phyloP scores from a whole-genome alignment of 2,888 invertebrate genomes.

The Caenorhabditis sp. region DNA sequence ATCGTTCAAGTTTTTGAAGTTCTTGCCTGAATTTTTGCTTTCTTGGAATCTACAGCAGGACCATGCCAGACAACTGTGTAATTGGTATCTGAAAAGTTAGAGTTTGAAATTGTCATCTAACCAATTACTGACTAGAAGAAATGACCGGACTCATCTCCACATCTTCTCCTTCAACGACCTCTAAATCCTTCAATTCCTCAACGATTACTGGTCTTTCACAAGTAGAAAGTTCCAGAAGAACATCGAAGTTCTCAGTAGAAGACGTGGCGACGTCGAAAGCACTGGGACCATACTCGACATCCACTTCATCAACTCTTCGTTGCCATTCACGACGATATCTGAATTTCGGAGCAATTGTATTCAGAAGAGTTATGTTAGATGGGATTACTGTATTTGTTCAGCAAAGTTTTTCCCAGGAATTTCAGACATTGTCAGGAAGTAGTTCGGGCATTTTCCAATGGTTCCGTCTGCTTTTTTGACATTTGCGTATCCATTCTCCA shows the following conservation, averaged over 20 bases:
- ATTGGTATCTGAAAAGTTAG: slow-evolving; percentile 45
- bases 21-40: slow-evolving; percentile 49
- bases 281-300: slow-evolving; percentile 32
- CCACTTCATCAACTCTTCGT: slow-evolving; percentile 42
- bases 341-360: neutral
- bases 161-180: slow-evolving; percentile 47
- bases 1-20: neutral
- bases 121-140: slow-evolving; percentile 49
- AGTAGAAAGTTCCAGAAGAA: slow-evolving; percentile 51
- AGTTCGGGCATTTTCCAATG: slow-evolving; percentile 65
- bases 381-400: slow-evolving; percentile 67
- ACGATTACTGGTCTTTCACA: slow-evolving; percentile 59
- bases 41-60: slow-evolving; percentile 64
- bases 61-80: slow-evolving; percentile 69
- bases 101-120: neutral
- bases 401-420: slow-evolving; percentile 67
- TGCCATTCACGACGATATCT: slow-evolving; percentile 63
- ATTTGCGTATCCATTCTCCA: slow-evolving; percentile 52
- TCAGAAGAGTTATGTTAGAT: neutral
- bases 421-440: slow-evolving; percentile 60
- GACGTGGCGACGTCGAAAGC: slow-evolving; percentile 38
- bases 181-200: slow-evolving; percentile 62
- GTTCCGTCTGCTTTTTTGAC: slow-evolving; percentile 61
- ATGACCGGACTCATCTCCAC: slow-evolving; percentile 57
- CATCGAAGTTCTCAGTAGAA: slow-evolving; percentile 44